Evolutionary conservation across 2,888 invertebrate species (phyloP).

Genomic region (Trypoxylon attenuatum): DNA sequence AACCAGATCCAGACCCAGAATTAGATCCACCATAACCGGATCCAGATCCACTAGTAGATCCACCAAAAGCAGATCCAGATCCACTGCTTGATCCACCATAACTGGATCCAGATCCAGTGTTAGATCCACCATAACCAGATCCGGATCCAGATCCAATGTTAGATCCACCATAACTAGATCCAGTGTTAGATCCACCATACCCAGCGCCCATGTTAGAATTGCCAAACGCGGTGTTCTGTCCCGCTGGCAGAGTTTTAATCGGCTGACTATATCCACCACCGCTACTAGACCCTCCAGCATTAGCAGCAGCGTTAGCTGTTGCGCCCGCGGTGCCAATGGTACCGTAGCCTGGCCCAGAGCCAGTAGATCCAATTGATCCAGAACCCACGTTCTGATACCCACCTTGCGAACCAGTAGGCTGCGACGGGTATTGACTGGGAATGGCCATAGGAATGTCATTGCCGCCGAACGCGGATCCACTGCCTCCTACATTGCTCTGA

Average conservation of each 20-base stretch:
- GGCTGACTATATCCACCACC: neutral
- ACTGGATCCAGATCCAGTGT: neutral
- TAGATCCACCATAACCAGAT: conserved; percentile 2
- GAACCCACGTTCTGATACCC: neutral
- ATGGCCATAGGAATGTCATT: neutral
- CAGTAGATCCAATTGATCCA: neutral
- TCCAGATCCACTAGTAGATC: neutral
- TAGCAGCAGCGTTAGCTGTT: conserved; percentile 22
- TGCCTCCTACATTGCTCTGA: neutral
- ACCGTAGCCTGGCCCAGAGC: neutral
- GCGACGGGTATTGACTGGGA: neutral
- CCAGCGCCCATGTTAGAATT: too few species aligned
- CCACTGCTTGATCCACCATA: neutral
- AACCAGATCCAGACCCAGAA: neutral
- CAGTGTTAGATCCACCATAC: neutral
- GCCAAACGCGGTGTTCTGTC: too few species aligned
- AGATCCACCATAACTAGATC: conserved; percentile 2
- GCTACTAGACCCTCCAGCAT: conserved; percentile 12
- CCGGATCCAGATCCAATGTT: neutral
- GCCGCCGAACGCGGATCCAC: neutral
- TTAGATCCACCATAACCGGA: conserved; percentile 3
- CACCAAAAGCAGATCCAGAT: neutral
- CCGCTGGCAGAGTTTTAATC: neutral
- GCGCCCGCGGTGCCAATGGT: neutral
- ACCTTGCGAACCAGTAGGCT: neutral